Conservation (phyloP, 2,888 invertebrate species). For the Cancer borealis region DNA sequence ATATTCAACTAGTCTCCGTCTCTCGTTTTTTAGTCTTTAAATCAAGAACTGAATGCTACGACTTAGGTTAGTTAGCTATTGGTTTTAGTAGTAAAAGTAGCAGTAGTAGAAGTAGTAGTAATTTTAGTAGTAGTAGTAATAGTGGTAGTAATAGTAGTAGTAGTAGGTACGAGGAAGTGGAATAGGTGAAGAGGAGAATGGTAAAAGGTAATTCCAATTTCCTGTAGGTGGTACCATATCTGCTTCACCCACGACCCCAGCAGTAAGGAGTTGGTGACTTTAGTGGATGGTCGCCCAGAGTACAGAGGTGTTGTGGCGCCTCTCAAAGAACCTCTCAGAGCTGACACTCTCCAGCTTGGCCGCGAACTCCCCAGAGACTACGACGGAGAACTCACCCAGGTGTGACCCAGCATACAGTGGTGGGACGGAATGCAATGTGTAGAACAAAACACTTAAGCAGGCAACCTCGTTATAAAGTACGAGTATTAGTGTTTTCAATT, state of each 20-base stretch:
- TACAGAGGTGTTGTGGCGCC: neutral
- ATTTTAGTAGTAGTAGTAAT: too few species aligned
- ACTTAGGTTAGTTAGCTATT: too few species aligned
- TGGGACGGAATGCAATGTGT: too few species aligned
- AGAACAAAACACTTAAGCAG: neutral
- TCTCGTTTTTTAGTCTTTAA: too few species aligned
- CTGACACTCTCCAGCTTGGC: neutral
- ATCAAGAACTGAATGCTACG: too few species aligned
- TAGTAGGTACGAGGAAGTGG: too few species aligned
- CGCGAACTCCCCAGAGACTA: constrained; percentile 4
- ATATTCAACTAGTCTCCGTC: too few species aligned
- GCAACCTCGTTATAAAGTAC: neutral
- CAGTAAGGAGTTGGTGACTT: neutral
- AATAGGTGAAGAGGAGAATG: neutral
- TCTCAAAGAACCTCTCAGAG: neutral
- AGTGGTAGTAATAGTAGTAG: too few species aligned
- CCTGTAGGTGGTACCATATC: constrained; percentile 63
- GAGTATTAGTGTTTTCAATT: too few species aligned
- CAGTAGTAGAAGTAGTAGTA: too few species aligned
- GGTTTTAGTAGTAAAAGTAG: too few species aligned
- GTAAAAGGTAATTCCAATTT: neutral
- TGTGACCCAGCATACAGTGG: neutral
- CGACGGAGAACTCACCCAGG: constrained; percentile 39
- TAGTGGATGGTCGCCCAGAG: constrained; percentile 53
- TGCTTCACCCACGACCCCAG: constrained; percentile 57